A percentile compares a stretch with the other conserved stretches of the same genome.
Evolutionary conservation across 2,113 vertebrate species (phyloP).

Genomic region (Neolamprologus sp.): DNA sequence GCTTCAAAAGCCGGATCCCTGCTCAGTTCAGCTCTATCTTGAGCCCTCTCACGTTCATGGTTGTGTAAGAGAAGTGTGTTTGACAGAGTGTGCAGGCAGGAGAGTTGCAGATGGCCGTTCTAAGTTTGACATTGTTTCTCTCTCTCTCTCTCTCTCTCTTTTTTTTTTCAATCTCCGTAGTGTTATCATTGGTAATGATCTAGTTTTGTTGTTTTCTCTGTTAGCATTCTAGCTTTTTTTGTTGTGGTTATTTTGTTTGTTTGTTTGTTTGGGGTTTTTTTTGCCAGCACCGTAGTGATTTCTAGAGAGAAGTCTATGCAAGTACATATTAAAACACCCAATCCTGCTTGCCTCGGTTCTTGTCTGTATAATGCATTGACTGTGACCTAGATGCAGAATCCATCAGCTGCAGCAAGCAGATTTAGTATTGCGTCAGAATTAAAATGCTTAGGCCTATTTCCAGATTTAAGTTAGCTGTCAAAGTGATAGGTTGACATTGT

Average conservation of each 20-base stretch:
- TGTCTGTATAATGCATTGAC: slow-evolving; percentile 7
- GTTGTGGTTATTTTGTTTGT: accelerated
- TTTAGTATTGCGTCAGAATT: slow-evolving; percentile 46
- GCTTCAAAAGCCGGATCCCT: slow-evolving; percentile 68
- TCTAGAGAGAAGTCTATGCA: not conserved
- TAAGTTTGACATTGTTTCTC: not conserved
- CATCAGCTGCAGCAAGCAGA: slow-evolving; percentile 49
- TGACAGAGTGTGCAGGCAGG: not conserved
- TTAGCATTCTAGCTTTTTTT: not conserved
- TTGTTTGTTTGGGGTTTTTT: accelerated
- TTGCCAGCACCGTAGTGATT: not conserved
- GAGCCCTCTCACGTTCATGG: slow-evolving; percentile 56
- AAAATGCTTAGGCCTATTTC: slow-evolving; percentile 28
- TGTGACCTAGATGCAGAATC: slow-evolving; percentile 53
- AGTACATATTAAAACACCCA: not conserved
- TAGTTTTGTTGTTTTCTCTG: not conserved
- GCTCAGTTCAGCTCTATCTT: slow-evolving; percentile 54
- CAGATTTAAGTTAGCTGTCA: slow-evolving; percentile 1
- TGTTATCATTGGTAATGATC: not conserved
- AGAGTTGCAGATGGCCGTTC: not conserved
- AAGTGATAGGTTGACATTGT: not conserved
- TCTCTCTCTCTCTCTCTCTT: not conserved
- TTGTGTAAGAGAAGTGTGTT: slow-evolving; percentile 52
- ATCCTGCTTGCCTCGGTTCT: not conserved
- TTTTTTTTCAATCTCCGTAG: accelerated